Evolutionary conservation across 2,113 vertebrate species (phyloP), one percentile per base, ranked within the genome.

Genomic region (Verasper variegatus): DNA sequence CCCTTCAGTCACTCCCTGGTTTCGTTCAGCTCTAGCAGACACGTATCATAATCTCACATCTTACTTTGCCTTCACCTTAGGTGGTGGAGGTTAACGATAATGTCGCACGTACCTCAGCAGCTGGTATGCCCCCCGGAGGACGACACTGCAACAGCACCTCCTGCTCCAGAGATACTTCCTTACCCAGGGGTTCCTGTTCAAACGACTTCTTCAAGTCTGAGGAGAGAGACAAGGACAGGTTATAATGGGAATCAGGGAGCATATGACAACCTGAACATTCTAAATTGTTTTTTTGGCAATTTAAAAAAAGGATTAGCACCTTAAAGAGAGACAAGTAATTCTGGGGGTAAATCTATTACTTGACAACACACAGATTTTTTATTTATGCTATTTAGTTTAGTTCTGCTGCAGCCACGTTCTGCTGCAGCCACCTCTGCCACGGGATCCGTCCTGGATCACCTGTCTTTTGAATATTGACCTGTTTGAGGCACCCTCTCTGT

Each of bases 81-180:
- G 68, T 51, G 35, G 68, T 55, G 35, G 68, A 80, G 35, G 35
- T 68, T 73, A 63, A 64, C 15, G 8, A 15, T 27, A 57, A 71
- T 0, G 18, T 15, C 45, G 54, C 71, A 83, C 82, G 0, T 92
- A 97, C 97, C 95, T 99, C 97, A 5, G 97, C 97, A 40, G 95
- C 93, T 0, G 97, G 97, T 81, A 98, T 96, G 71, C 97, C 97
- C 94, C 97, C 97, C 0, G 97, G 97, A 72, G 97, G 97, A 31
- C 97, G 96, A 86, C 97, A 99, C 85, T 99, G 97, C 18, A 99
- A 93, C 71, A 98, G 93, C 63, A 99, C 97, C 85, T 98, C 97
- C 91, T 99, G 97, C 72, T 98, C 96, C 90, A 98, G 88, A 42
- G 96, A 97, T 0, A 98, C 97, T 91, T 98, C 97, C 77, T 98